These are phyloP conservation scores for Cephus pulcher DNA, from an alignment of 2,888 invertebrate species.

Conservation along the genomic window DNA sequence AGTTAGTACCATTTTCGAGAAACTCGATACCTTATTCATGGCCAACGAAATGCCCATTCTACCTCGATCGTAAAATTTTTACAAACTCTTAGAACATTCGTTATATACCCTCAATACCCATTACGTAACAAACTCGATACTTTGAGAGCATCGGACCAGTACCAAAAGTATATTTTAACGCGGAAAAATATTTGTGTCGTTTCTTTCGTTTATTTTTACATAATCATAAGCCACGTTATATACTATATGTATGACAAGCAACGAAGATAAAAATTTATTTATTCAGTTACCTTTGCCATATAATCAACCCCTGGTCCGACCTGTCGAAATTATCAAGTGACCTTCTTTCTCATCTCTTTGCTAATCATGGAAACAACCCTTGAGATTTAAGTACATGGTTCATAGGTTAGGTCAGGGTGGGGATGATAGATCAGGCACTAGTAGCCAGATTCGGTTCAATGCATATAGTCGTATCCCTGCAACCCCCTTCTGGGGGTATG, in stretches of 20 bases:
- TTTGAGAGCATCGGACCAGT: neutral
- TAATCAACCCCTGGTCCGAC: neutral
- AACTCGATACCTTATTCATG: neutral
- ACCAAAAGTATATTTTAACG: neutral
- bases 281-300: neutral
- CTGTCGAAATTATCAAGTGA: neutral
- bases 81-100: neutral
- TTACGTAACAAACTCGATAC: neutral
- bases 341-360: neutral
- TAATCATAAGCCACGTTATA: neutral
- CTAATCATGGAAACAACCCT: neutral
- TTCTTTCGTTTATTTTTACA: neutral
- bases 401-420: neutral
- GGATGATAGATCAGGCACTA: neutral
- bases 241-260: neutral
- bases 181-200: neutral
- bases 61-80: neutral
- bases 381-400: neutral
- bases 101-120: neutral
- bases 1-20: neutral
- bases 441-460: neutral
- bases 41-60: neutral
- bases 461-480: neutral
- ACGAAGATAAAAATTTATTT: neutral
- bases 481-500: neutral